Base-by-base conservation (phyloP, 2,797 vertebrate species). In the Acipenser oxyrinchus region DNA sequence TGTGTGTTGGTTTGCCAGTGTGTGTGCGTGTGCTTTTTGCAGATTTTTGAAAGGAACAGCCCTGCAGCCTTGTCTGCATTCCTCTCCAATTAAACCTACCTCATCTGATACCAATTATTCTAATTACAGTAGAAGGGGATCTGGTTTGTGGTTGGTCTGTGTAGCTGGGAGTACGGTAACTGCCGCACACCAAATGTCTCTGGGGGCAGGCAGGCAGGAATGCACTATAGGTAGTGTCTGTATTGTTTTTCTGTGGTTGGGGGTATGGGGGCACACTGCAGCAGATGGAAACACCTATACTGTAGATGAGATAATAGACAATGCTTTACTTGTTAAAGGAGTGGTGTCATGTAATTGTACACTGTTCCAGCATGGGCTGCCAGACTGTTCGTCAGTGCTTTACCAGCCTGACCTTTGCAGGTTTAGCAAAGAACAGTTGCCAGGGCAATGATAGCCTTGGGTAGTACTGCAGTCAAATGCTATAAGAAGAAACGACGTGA, bases 21-120 rank as follows among this genome's bases (percentile, higher is more conserved):
- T 37, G 37, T 37, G 37, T 37, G 37, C 5, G 37, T 37, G 37
- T 37, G 37, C 37, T 37, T 37, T 37, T 80, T 81, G 76, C 73
- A 82, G 78, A 77, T 74, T 79, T 4, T 68, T 68, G 67, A 84
- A 84, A 68, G 76, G 79, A 84, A 88, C 82, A 77, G 62, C 73
- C 72, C 76, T 70, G 12, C 76, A 77, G 75, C 80, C 80, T 81
- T 71, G 72, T 82, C 84, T 87, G 79, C 83, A 86, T 87, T 86
- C 81, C 83, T 87, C 64, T 84, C 81, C 87, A 91, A 90, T 90
- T 86, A 89, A 87, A 81, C 75, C 71, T 66, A 63, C 84, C 83
- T 89, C 85, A 84, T 80, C 81, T 84, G 83, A 86, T 78, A 85
- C 79, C 78, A 86, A 83, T 91, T 91, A 83, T 77, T 86, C 79